Conservation (phyloP, 2,113 vertebrate species). For the Motacilla tschutschensis region DNA sequence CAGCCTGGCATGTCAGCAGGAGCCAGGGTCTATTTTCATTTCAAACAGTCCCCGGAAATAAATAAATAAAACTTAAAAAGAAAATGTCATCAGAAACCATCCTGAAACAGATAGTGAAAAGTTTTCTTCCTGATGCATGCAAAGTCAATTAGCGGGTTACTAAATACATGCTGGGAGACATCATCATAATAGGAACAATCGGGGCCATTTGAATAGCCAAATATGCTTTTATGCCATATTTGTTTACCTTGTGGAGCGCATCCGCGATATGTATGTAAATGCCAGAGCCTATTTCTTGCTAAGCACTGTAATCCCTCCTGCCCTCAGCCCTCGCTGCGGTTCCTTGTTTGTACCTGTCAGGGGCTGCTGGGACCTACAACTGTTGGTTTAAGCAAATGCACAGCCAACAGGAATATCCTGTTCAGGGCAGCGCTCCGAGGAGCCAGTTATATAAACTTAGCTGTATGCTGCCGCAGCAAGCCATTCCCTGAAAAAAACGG, state of each 20-base stretch:
- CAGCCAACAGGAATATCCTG: slow-evolving; percentile 81
- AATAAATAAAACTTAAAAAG: background rate
- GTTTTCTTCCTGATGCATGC: background rate
- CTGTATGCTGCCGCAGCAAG: slow-evolving; percentile 39
- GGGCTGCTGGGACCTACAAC: slow-evolving; percentile 61
- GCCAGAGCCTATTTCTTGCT: slow-evolving; percentile 56
- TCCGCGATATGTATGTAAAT: slow-evolving; percentile 29
- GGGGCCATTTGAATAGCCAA: slow-evolving; percentile 45
- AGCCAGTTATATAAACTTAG: slow-evolving; percentile 70
- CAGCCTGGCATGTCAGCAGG: background rate
- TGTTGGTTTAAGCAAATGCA: slow-evolving; percentile 74
- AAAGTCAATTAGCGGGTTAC: background rate
- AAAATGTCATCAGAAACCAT: background rate
- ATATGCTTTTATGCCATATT: slow-evolving; percentile 39
- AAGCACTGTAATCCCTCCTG: background rate
- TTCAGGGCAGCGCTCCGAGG: slow-evolving; percentile 49
- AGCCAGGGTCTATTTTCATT: background rate
- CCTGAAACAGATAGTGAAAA: background rate
- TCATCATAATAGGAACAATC: slow-evolving; percentile 40
- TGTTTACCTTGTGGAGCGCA: slow-evolving; percentile 38
- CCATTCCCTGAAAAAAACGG: background rate
- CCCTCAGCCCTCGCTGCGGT: slow-evolving; percentile 40
- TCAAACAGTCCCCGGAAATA: background rate
- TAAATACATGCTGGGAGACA: slow-evolving; percentile 23
- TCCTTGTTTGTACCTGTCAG: slow-evolving; percentile 73